Percentiles rank a stretch among this genome's conserved stretches.
Evolutionary conservation across 2,888 invertebrate species (phyloP).

Genomic region (Pimpla rufipes): DNA sequence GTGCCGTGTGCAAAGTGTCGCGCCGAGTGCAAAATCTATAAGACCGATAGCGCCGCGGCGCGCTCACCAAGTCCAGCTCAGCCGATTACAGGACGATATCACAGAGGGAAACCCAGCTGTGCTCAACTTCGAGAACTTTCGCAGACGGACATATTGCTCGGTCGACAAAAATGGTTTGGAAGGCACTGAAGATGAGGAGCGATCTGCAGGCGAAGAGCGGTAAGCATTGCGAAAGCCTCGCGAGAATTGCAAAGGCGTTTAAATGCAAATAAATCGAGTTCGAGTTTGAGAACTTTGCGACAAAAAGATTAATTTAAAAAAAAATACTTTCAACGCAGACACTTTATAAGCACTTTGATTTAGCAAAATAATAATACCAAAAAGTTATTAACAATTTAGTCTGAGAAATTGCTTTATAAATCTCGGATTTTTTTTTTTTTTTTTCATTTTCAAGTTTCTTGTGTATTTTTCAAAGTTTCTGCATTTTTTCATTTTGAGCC

Average conservation of each 20-base stretch:
- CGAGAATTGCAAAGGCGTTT: neutral
- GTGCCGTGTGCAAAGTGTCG: constrained; percentile 73
- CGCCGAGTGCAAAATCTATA: constrained; percentile 71
- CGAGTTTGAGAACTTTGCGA: neutral
- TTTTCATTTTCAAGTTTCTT: too few species aligned
- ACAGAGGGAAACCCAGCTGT: constrained; percentile 31
- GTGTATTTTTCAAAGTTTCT: too few species aligned
- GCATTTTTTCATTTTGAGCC: too few species aligned
- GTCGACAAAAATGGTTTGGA: constrained; percentile 78
- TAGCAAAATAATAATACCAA: too few species aligned
- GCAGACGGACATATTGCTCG: constrained; percentile 37
- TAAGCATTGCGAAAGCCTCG: constrained; percentile 59
- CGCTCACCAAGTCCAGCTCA: constrained; percentile 44
- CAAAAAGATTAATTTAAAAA: too few species aligned
- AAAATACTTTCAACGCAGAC: too few species aligned
- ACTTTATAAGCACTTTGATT: too few species aligned
- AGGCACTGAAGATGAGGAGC: constrained; percentile 74
- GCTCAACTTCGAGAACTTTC: constrained; percentile 59
- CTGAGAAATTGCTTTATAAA: too few species aligned
- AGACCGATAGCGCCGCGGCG: constrained; percentile 69
- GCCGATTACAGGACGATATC: constrained; percentile 56
- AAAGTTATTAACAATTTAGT: too few species aligned
- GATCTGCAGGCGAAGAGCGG: constrained; percentile 73
- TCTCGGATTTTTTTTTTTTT: too few species aligned
- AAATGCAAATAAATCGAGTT: neutral